Base-by-base conservation (phyloP, 2,113 vertebrate genomes). In the Seriola aureovittata region DNA sequence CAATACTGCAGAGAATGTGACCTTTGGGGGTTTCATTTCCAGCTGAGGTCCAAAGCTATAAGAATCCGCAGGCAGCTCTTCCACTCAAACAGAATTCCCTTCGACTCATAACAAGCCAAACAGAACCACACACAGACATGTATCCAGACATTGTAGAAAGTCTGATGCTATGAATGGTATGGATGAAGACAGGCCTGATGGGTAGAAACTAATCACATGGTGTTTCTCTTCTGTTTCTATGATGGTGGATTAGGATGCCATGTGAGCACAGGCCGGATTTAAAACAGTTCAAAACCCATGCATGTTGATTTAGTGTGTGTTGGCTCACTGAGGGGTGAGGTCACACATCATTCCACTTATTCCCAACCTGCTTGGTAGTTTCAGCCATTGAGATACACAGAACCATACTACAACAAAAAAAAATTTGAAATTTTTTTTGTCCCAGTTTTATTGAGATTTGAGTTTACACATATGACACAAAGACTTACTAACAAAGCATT, bases 401-500 rank as follows among this genome's bases (percentile, higher is more conserved):
- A 69, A 58, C 4, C 32, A 71, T 21, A 81, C 63, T 7, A 25
- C 5, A 69, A 0, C 1, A 29, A 52, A 34, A 38, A 57, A 50
- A 29, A 29, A 2, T 2, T 29, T 29, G 19, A 71, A 40, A 50
- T 64, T 10, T 13, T 9, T 71, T 85, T 82, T 85, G 34, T 80
- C 73, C 73, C 85, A 84, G 29, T 77, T 50, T 90, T 80, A 87
- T 91, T 92, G 82, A 88, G 72, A 89, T 88, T 82, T 63, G 17
- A 84, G 32, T 80, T 88, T 50, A 79, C 76, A 90, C 40, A 82
- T 16, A 34, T 29, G 46, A 86, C 66, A 87, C 34, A 83, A 88
- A 69, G 70, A 80, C 66, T 57, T 73, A 72, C 67, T 36, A 82
- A 62, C 50, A 78, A 82, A 78, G 44, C 65, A 90, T 78, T 89